Conservation (phyloP, 2,113 vertebrate species). For the Eudyptes chrysolophus region DNA sequence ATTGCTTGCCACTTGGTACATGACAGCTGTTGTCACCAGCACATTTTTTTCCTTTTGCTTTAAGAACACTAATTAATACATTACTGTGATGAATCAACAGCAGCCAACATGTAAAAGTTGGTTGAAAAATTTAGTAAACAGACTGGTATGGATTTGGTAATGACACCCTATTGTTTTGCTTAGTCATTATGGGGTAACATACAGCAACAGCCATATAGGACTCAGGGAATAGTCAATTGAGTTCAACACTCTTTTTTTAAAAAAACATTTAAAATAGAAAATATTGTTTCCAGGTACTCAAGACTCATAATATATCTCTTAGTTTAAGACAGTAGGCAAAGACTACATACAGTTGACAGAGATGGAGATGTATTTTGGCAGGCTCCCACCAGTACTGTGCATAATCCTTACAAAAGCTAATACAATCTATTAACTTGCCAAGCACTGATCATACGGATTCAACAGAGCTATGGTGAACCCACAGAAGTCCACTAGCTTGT, state of each 20-base stretch:
- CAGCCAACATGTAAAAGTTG: background rate
- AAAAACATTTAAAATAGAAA: background rate
- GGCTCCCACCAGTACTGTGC: background rate
- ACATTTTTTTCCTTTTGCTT: background rate
- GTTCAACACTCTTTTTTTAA: background rate
- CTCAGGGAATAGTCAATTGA: background rate
- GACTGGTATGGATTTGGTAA: background rate
- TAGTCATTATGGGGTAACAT: background rate
- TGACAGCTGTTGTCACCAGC: background rate
- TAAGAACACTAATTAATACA: constrained; percentile 60
- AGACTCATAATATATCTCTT: background rate
- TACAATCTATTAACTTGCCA: background rate
- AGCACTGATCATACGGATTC: background rate
- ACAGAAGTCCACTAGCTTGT: background rate
- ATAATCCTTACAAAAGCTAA: background rate
- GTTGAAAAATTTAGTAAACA: constrained; percentile 21
- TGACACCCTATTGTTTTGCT: background rate
- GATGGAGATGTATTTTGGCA: background rate
- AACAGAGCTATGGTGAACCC: background rate
- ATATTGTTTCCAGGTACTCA: background rate
- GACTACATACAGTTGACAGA: background rate
- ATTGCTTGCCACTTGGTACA: constrained; percentile 38
- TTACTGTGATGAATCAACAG: constrained; percentile 9
- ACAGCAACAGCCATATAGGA: background rate
- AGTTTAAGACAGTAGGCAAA: background rate